Conservation (phyloP, 1,140 invertebrate genomes). For the Theocolax elegans region DNA sequence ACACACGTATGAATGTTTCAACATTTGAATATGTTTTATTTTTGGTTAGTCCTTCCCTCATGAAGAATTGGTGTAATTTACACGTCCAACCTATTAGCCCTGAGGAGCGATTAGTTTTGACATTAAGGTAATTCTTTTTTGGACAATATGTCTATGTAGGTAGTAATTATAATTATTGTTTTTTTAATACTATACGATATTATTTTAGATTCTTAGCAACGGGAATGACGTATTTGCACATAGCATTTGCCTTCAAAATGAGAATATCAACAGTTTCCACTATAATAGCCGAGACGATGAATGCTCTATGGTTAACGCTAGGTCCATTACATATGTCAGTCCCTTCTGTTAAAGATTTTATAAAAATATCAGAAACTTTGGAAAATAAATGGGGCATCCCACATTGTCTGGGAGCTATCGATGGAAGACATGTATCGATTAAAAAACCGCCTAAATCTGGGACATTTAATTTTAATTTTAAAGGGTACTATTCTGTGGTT, state of each 20-base stretch:
- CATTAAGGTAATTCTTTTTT: neutral
- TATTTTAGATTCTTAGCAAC: conserved; percentile 1
- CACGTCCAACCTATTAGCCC: neutral
- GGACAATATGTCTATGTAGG: too few relatives aligned
- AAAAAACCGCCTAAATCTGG: conserved; percentile 56
- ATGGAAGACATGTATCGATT: conserved; percentile 62
- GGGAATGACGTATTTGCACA: neutral
- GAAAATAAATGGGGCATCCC: conserved; percentile 42
- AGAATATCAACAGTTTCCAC: neutral
- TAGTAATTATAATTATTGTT: too few relatives aligned
- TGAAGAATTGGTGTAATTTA: conserved; percentile 5
- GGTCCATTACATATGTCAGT: neutral
- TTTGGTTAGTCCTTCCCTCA: neutral
- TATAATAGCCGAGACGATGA: too few relatives aligned
- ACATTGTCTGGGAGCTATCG: conserved; percentile 54
- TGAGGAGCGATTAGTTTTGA: conserved; percentile 5
- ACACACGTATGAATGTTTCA: neutral
- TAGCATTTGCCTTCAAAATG: neutral
- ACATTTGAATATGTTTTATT: neutral
- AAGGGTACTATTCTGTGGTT: too few relatives aligned
- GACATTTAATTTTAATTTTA: conserved; percentile 62
- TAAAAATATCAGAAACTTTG: neutral
- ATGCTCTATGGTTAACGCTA: neutral
- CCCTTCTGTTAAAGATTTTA: neutral
- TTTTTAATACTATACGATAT: neutral